Conservation (phyloP, 1,140 invertebrate species). For the Amyelois transitella region DNA sequence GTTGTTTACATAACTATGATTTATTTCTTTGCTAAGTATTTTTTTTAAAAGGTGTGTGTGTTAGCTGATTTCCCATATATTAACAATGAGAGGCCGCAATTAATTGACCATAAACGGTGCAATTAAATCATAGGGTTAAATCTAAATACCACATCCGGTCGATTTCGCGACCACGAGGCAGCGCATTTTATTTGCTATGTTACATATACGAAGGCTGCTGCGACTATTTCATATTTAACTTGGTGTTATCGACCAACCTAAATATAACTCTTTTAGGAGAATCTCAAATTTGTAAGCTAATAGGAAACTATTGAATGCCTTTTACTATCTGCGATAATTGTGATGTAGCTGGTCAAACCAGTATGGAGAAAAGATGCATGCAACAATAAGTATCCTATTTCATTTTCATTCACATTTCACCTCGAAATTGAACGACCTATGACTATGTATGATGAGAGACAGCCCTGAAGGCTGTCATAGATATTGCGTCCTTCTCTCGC, state of each 20-base stretch:
- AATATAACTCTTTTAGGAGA: neutral
- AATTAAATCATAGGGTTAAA: no score
- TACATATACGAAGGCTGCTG: no score
- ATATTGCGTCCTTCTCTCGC: conserved; percentile 21
- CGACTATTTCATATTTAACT: no score
- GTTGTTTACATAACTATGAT: no score
- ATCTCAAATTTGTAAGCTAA: neutral
- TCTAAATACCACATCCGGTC: no score
- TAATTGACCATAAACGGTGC: no score
- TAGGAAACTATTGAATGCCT: neutral
- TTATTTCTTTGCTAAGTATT: no score
- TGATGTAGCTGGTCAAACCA: neutral
- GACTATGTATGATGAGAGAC: conserved; percentile 5
- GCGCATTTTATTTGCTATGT: no score
- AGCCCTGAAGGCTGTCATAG: conserved; percentile 37
- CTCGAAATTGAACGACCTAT: neutral
- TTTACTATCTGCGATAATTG: neutral
- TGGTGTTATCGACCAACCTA: neutral
- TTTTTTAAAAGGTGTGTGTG: no score
- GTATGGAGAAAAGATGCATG: neutral
- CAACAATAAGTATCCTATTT: neutral
- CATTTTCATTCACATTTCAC: neutral
- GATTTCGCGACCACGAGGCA: no score
- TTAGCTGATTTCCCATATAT: no score
- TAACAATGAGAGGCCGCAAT: no score